Conservation (phyloP, 2,888 invertebrate genomes). For the Cheilosia grossa region DNA sequence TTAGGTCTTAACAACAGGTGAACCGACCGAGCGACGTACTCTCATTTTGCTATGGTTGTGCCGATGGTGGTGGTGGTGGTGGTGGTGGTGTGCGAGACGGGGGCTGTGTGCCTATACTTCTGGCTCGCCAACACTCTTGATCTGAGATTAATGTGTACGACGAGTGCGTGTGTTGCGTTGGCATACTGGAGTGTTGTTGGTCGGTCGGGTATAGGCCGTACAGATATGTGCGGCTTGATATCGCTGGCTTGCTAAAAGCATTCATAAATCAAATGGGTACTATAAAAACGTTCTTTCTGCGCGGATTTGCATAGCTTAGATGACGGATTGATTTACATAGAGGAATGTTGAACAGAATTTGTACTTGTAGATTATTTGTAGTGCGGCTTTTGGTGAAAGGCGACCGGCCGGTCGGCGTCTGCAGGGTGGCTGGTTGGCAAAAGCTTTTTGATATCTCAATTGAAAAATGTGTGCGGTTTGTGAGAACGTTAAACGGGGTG, state of each 20-base stretch:
- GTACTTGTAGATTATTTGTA: neutral
- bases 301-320: conserved; percentile 55
- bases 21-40: conserved; percentile 22
- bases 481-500: neutral
- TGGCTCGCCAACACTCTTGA: conserved; percentile 14
- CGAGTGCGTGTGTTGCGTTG: conserved; percentile 17
- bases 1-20: conserved; percentile 59
- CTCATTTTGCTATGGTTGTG: conserved; percentile 28
- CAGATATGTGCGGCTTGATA: conserved; percentile 30
- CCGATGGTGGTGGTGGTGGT: neutral
- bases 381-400: conserved; percentile 11
- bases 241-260: conserved; percentile 65
- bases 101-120: neutral
- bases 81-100: too few relatives aligned
- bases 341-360: conserved; percentile 25
- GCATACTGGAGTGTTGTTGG: conserved; percentile 1
- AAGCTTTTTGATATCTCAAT: conserved; percentile 44
- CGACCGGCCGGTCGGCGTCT: neutral
- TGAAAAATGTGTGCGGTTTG: neutral
- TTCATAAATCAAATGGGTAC: conserved; percentile 66
- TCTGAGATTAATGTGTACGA: conserved; percentile 44
- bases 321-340: conserved; percentile 55
- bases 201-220: neutral
- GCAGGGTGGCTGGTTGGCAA: neutral
- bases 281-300: conserved; percentile 37